phyloP scores from a whole-genome alignment of 2,888 invertebrate species.

The Heteromyza rotundicornis region DNA sequence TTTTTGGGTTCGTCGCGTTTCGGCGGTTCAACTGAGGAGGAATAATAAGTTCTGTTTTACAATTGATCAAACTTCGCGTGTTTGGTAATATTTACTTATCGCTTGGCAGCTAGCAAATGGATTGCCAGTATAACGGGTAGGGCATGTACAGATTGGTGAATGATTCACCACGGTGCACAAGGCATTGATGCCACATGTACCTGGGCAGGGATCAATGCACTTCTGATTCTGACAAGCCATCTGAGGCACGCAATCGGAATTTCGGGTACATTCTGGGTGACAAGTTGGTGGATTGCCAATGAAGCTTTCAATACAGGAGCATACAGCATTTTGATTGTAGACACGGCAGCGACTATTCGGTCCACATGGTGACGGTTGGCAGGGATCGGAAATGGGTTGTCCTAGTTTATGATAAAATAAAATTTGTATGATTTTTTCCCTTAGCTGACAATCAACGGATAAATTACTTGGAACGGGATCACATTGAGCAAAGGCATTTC shows the following conservation, averaged over 20 bases:
- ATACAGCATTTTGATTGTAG: conserved; percentile 68
- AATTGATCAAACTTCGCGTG: too few relatives aligned
- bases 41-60: conserved; percentile 25
- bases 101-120: conserved; percentile 74
- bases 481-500: conserved; percentile 75
- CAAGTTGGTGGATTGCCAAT: conserved; percentile 80
- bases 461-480: conserved; percentile 45
- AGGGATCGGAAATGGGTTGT: conserved; percentile 66
- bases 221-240: conserved; percentile 81
- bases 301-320: conserved; percentile 76
- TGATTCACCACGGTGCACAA: conserved; percentile 79
- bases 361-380: conserved; percentile 77
- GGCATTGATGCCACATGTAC: conserved; percentile 76
- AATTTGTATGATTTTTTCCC: conserved; percentile 31
- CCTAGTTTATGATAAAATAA: conserved; percentile 13
- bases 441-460: conserved; percentile 16
- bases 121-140: conserved; percentile 73
- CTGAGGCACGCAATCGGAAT: conserved; percentile 76
- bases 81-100: conserved; percentile 48
- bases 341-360: conserved; percentile 75
- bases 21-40: conserved; percentile 43
- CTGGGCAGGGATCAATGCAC: conserved; percentile 80
- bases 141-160: conserved; percentile 80
- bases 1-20: conserved; percentile 40
- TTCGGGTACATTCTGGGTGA: conserved; percentile 78